phyloP scores from a whole-genome alignment of 2,113 vertebrate genomes.

The Ptilonorhynchus violaceus region DNA sequence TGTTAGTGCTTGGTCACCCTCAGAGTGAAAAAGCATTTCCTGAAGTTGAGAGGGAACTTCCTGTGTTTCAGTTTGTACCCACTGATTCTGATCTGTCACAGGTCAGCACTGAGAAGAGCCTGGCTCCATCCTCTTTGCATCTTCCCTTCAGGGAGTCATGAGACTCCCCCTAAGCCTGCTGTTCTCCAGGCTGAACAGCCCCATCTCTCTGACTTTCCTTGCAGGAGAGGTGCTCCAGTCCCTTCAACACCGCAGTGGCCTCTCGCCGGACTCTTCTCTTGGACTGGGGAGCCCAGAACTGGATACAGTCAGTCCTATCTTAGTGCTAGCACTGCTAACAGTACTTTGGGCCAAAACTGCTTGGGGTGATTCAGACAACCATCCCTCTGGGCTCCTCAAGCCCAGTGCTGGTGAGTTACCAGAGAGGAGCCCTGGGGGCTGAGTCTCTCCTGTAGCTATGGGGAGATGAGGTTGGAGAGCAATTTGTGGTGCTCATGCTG shows the following conservation, averaged over 20 bases:
- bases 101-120: background rate
- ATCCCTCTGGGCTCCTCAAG: background rate
- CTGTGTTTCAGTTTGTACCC: background rate
- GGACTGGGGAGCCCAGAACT: background rate
- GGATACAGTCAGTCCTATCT: background rate
- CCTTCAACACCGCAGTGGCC: background rate
- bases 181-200: background rate
- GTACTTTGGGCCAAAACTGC: background rate
- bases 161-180: background rate
- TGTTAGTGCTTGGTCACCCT: background rate
- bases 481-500: background rate
- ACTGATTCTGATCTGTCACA: background rate
- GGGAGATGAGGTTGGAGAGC: background rate
- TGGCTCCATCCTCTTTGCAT: background rate
- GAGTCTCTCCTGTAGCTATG: background rate
- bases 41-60: background rate
- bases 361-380: background rate
- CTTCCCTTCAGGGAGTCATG: fast-evolving
- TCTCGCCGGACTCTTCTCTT: background rate
- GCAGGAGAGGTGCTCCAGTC: background rate
- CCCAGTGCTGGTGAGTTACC: background rate
- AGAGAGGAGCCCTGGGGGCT: background rate
- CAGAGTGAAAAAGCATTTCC: background rate
- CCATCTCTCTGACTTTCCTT: background rate
- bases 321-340: background rate